Base-by-base conservation (phyloP, 2,888 invertebrate species). In the Ephialtes manifestator region DNA sequence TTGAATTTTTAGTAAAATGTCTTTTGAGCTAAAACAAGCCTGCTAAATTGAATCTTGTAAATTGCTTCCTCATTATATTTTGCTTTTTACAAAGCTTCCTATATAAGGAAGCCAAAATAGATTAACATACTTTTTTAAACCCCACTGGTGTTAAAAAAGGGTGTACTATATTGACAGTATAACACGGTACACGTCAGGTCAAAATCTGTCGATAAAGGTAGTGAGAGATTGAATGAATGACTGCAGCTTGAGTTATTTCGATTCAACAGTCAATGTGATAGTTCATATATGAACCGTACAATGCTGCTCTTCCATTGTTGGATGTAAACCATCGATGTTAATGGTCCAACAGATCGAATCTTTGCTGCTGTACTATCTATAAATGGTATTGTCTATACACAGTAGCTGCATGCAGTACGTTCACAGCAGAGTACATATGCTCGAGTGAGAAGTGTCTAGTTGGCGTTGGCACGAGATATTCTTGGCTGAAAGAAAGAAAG, bases 201-300 rank as follows among this genome's bases (percentile, higher is more conserved):
- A n/a, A 35, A 35, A 63, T 60, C 58, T 7, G 18, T 63, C 81
- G 75, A 82, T 43, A 43, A 43, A 55, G 67, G 70, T 48, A 71
- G 63, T 46, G 43, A 43, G 31, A 46, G 76, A 18, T 63, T 48
- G 31, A 65, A 70, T 60, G 43, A 68, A 55, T 48, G 87, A 89
- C 88, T 63, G 87, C 86, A 88, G 86, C 86, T 87, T 90, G 90
- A 91, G 88, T 90, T 91, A 89, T 90, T 88, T 89, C 75, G 87
- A 85, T 88, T 84, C 84, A 83, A 86, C 80, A 87, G 78, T 87
- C 87, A 86, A 85, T 87, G 87, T 90, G 92, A 91, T 91, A 91
- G 91, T 87, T 90, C 89, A 90, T 90, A 91, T 92, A 91, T 92
- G 92, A 91, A 91, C 90, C 89, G 89, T 90, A 90, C 60, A 31